A percentile compares a stretch with the other conserved stretches of the same genome.
phyloP scores from a whole-genome alignment of 2,797 vertebrate species.

The Falco biarmicus region DNA sequence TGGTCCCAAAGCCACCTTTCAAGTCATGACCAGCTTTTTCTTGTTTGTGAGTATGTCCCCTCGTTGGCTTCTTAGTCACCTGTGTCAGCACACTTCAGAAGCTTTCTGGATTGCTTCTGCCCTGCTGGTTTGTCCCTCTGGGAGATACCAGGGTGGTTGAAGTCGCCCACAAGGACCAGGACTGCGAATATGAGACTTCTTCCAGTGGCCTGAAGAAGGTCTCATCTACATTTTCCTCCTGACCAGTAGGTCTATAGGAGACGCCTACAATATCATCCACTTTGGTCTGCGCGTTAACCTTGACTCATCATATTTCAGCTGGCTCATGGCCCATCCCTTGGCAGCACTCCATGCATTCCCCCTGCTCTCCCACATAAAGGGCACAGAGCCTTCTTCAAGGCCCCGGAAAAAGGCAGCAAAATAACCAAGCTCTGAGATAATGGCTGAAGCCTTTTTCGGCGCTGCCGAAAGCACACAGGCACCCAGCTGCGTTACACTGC shows the following conservation, averaged over 20 bases:
- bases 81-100: neutral
- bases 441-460: neutral
- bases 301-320: neutral
- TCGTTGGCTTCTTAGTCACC: neutral
- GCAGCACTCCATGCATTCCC: neutral
- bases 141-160: too few relatives aligned
- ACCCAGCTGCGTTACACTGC: neutral
- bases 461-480: neutral
- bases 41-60: neutral
- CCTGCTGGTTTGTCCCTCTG: too few relatives aligned
- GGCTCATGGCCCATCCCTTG: rapidly evolving
- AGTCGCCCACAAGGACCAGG: too few relatives aligned
- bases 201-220: neutral
- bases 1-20: neutral
- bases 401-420: neutral
- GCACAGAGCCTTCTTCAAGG: neutral
- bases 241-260: neutral
- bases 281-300: neutral
- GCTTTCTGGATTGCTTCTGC: too few relatives aligned
- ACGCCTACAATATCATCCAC: neutral
- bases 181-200: too few relatives aligned
- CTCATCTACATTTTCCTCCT: neutral
- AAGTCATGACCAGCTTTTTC: neutral
- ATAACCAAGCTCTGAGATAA: neutral
- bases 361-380: neutral